A percentile compares a stretch with the other conserved stretches of the same genome.
Evolutionary conservation across 2,888 invertebrate species (phyloP).

Genomic region (Macrophya annulata): DNA sequence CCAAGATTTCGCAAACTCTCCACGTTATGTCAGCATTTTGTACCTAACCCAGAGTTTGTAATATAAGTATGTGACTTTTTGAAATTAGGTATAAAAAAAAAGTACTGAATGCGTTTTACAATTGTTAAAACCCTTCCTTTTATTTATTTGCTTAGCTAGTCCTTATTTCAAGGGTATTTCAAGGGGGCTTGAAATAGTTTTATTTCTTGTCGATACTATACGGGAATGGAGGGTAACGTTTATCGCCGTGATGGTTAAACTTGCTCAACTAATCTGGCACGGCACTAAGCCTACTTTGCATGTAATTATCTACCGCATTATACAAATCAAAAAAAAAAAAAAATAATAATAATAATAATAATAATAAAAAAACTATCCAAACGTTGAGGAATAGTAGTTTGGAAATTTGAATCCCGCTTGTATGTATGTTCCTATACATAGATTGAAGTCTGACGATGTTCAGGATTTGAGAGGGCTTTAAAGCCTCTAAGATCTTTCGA

Average conservation of each 20-base stretch:
- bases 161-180: not conserved
- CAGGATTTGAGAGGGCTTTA: conserved; percentile 1
- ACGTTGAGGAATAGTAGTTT: not conserved
- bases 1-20: conserved; percentile 24
- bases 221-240: not conserved
- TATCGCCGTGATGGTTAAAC: not conserved
- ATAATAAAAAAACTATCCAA: conserved; percentile 44
- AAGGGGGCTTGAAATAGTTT: not conserved
- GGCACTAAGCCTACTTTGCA: conserved; percentile 50
- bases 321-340: not conserved
- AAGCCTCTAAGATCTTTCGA: conserved; percentile 21
- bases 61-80: not conserved
- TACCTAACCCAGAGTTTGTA: not conserved
- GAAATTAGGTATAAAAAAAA: not conserved
- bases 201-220: not conserved
- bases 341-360: no score
- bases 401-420: conserved; percentile 6
- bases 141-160: not conserved
- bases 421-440: not conserved
- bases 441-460: not conserved
- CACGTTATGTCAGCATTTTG: conserved; percentile 24
- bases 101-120: not conserved
- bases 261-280: conserved; percentile 42
- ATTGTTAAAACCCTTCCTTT: not conserved
- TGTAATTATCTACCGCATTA: conserved; percentile 36